Conservation (phyloP, 37 sponge, comb jelly and placozoan species). For the Ianthella basta region DNA sequence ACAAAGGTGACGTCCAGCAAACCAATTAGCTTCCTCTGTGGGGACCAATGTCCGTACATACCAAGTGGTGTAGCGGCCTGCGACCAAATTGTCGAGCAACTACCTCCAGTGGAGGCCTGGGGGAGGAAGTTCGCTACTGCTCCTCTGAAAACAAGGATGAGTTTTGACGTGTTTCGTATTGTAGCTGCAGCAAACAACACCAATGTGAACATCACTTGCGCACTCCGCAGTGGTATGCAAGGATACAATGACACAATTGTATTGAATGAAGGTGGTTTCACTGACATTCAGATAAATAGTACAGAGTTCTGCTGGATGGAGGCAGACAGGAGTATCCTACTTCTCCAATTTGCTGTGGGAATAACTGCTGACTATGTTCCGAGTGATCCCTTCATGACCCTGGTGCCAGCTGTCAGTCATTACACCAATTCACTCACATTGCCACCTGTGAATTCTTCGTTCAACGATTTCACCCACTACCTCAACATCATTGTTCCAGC, state of each 20-base stretch:
- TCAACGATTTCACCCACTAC: too few relatives aligned
- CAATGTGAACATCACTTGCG: slow-evolving; percentile 32
- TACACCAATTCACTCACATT: not conserved
- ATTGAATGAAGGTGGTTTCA: slow-evolving; percentile 19
- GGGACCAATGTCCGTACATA: slow-evolving; percentile 33
- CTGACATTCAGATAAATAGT: slow-evolving; percentile 21
- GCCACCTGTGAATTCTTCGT: too few relatives aligned
- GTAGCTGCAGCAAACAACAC: slow-evolving; percentile 41
- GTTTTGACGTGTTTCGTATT: slow-evolving; percentile 31
- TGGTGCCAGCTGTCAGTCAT: slow-evolving; percentile 16
- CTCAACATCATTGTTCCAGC: too few relatives aligned
- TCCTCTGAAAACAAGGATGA: slow-evolving; percentile 22
- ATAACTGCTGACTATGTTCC: not conserved
- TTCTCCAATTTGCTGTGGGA: slow-evolving; percentile 54
- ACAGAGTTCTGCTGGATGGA: slow-evolving; percentile 47
- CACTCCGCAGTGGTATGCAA: not conserved
- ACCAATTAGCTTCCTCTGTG: slow-evolving; percentile 41
- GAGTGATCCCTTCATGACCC: slow-evolving; percentile 68
- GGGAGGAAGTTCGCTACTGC: slow-evolving; percentile 52
- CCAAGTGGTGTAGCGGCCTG: slow-evolving; percentile 36
- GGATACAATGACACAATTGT: not conserved
- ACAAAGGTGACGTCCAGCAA: slow-evolving; percentile 41
- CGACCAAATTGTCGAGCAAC: slow-evolving; percentile 59
- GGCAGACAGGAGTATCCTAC: slow-evolving; percentile 24
- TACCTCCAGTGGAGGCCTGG: slow-evolving; percentile 65